Evolutionary conservation across 1,140 invertebrate genomes (phyloP).

Genomic region (Coptotermes formosanus): DNA sequence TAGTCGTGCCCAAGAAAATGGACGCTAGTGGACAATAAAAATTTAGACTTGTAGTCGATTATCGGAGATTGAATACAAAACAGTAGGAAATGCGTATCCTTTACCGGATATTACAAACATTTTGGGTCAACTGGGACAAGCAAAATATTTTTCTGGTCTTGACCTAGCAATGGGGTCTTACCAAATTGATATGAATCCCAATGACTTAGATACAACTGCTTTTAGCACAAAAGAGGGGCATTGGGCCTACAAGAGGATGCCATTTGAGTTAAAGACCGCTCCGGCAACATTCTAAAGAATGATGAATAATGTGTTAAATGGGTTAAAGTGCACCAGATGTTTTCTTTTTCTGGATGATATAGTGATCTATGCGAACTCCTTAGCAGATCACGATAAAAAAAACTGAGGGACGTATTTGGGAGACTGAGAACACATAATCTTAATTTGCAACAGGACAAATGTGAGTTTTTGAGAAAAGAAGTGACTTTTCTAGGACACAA

Average conservation of each 20-base stretch:
- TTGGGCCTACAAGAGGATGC: conserved; percentile 37
- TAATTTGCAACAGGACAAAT: conserved; percentile 40
- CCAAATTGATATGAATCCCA: conserved; percentile 46
- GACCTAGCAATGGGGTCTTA: conserved; percentile 50
- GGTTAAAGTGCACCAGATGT: background rate
- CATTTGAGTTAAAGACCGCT: conserved; percentile 40
- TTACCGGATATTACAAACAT: no score
- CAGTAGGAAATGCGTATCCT: no score
- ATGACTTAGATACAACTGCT: conserved; percentile 41
- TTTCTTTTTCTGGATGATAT: no score
- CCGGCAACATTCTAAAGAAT: conserved; percentile 38
- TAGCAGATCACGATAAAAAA: no score
- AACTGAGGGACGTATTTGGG: no score
- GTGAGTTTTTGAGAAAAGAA: conserved; percentile 38
- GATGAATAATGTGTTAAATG: conserved; percentile 36
- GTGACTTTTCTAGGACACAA: conserved; percentile 38
- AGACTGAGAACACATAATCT: no score
- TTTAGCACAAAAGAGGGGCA: conserved; percentile 41
- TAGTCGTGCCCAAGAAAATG: no score
- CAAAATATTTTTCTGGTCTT: conserved; percentile 45
- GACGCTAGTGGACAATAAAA: no score
- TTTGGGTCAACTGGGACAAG: background rate
- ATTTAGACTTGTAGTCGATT: no score
- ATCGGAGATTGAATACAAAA: conserved; percentile 39
- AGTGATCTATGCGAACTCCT: no score